phyloP scores from a whole-genome alignment of 2,888 invertebrate species.

The Thymelicus sylvestris region DNA sequence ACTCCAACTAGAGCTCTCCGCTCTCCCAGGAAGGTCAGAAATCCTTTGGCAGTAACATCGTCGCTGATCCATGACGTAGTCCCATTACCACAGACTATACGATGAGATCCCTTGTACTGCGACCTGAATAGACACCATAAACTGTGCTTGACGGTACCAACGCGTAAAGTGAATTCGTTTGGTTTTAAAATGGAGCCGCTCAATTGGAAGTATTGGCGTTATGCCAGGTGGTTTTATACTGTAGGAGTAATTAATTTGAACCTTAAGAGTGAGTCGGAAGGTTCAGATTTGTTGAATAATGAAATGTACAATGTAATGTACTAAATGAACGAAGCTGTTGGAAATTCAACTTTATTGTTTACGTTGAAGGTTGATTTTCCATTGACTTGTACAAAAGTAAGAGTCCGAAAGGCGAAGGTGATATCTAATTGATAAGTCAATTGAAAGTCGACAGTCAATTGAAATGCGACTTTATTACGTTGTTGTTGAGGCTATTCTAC shows the following conservation, averaged over 20 bases:
- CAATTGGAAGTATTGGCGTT: neutral
- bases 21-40: neutral
- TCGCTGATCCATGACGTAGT: too few relatives aligned
- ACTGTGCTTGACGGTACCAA: too few relatives aligned
- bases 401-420: too few relatives aligned
- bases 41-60: neutral
- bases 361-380: neutral
- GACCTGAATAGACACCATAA: too few relatives aligned
- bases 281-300: neutral
- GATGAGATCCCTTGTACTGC: too few relatives aligned
- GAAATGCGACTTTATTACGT: slow-evolving; percentile 3
- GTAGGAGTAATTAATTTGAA: neutral
- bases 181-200: too few relatives aligned
- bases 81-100: too few relatives aligned
- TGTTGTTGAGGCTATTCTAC: neutral
- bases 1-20: slow-evolving; percentile 52
- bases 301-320: neutral
- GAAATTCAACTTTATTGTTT: neutral
- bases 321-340: neutral
- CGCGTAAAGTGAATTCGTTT: too few relatives aligned
- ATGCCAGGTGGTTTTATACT: neutral
- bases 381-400: neutral
- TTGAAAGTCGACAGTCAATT: neutral
- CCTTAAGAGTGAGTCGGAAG: neutral
- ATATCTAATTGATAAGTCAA: neutral